Evolutionary conservation across 92 coral and sea anemone genomes (phyloP), one percentile per base, ranked within the genome.

Genomic region (Pocillopora meandrina): DNA sequence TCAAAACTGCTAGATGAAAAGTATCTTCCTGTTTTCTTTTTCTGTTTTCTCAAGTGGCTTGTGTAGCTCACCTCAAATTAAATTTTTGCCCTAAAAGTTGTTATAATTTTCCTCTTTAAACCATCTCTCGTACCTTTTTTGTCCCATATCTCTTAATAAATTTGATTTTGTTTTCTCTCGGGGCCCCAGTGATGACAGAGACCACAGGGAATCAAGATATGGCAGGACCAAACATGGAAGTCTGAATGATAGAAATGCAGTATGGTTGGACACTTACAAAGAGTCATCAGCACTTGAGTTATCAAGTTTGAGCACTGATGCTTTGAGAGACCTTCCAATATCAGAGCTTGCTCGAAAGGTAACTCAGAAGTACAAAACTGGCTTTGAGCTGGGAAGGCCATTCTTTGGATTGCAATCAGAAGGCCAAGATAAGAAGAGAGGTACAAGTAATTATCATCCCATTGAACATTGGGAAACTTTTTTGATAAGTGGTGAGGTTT

Each of bases 371-470:
- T 82, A 60, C 72, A 72, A 61, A 72, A 91, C 89, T 84, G 76
- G 86, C 75, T 91, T 80, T 85, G 94, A 91, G n/a, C 90, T 91
- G 61, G 94, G 94, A 9, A 85, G 82, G 56, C 94, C 94, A 21
- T 91, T 91, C 72, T 91, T 91, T 84, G 87, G 87, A 63, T 47
- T 23, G 23, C 19, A 15, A 42, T 20, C 55, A 23, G 79, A 61
- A 9, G 23, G 23, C 14, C 71, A 82, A 72, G 49, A 56, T 26
- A 82, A 62, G 56, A 72, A 55, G 21, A 31, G 49, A 74, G 86
- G 79, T 82, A 31, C 68, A 31, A 68, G 52, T 49, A 13, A 19
- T 4, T 2, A 12, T 18, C 2, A 56, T 6, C 62, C 18, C 18
- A 59, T 42, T 59, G 62, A 59, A 59, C 62, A 59, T 59, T 10